A percentile compares a stretch with the other conserved stretches of the same genome.
These are phyloP conservation scores for Aleiodes alternator DNA, from an alignment of 2,888 invertebrate genomes.

Conservation along the genomic window DNA sequence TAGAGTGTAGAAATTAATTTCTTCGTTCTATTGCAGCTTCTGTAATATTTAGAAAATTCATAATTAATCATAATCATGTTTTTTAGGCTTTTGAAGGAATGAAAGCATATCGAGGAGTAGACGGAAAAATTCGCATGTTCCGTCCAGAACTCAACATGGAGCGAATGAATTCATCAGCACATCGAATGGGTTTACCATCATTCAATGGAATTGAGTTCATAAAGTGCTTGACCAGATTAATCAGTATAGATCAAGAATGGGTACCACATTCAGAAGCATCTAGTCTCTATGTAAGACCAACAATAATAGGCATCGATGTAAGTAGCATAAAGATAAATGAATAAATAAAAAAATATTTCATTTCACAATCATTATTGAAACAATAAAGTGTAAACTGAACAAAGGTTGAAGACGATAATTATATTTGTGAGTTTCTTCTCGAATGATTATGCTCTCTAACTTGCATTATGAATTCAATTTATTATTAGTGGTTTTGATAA, in stretches of 20 bases:
- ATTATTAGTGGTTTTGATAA: not conserved
- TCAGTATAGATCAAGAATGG: conserved; percentile 97
- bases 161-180: conserved; percentile 91
- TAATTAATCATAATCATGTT: conserved; percentile 22
- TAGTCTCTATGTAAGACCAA: conserved; percentile 97
- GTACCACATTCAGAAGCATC: conserved; percentile 94
- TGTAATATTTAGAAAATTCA: not conserved
- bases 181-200: conserved; percentile 89
- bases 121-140: conserved; percentile 94
- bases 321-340: conserved; percentile 71
- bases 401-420: conserved; percentile 47
- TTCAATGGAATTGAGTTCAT: conserved; percentile 93
- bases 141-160: conserved; percentile 97
- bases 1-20: no score
- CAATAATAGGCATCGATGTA: conserved; percentile 97
- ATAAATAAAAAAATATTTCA: conserved; percentile 19
- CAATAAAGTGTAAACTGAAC: conserved; percentile 35
- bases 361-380: conserved; percentile 43
- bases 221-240: conserved; percentile 87
- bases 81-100: conserved; percentile 96
- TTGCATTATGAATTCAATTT: conserved; percentile 1
- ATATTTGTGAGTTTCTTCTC: conserved; percentile 21
- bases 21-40: no score
- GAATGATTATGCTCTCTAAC: not conserved
- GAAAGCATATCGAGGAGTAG: conserved; percentile 96